phyloP scores from a whole-genome alignment of 2,888 invertebrate species.

The Chelonus formosanus region DNA sequence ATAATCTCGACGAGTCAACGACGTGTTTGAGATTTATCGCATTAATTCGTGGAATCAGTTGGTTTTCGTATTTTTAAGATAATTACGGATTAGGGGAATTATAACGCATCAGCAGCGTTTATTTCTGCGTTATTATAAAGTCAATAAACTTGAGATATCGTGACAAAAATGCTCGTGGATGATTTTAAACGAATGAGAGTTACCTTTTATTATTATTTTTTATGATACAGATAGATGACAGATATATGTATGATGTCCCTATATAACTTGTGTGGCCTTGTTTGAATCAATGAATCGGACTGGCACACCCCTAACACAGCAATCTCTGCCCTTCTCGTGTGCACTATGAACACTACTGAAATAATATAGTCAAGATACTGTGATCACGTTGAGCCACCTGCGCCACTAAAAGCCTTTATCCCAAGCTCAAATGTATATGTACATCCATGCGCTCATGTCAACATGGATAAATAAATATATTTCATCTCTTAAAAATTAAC shows the following conservation, averaged over 20 bases:
- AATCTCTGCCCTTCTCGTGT: constrained; percentile 31
- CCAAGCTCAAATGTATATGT: constrained; percentile 8
- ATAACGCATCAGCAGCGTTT: constrained; percentile 5
- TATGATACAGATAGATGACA: neutral
- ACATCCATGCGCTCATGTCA: constrained; percentile 47
- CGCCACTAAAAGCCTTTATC: constrained; percentile 34
- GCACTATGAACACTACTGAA: constrained; percentile 15
- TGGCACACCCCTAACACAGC: constrained; percentile 14
- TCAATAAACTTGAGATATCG: constrained; percentile 17
- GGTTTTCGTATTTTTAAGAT: constrained; percentile 19
- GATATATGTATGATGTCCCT: neutral
- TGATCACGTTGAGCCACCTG: constrained; percentile 32
- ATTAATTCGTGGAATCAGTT: constrained; percentile 10
- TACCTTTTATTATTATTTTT: constrained; percentile 5
- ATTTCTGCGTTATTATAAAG: constrained; percentile 1
- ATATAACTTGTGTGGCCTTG: too few species aligned
- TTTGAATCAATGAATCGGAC: constrained; percentile 24
- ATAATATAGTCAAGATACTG: constrained; percentile 22
- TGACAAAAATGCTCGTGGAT: too few species aligned
- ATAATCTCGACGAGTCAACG: constrained; percentile 21
- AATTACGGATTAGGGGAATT: constrained; percentile 21
- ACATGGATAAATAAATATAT: constrained; percentile 39
- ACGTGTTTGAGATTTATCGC: constrained; percentile 21
- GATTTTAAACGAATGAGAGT: too few species aligned
- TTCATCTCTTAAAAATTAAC: neutral